A percentile compares a stretch with the other conserved stretches of the same genome.
These are phyloP conservation scores for Aelia acuminata DNA, from an alignment of 2,888 invertebrate species.

Conservation along the genomic window DNA sequence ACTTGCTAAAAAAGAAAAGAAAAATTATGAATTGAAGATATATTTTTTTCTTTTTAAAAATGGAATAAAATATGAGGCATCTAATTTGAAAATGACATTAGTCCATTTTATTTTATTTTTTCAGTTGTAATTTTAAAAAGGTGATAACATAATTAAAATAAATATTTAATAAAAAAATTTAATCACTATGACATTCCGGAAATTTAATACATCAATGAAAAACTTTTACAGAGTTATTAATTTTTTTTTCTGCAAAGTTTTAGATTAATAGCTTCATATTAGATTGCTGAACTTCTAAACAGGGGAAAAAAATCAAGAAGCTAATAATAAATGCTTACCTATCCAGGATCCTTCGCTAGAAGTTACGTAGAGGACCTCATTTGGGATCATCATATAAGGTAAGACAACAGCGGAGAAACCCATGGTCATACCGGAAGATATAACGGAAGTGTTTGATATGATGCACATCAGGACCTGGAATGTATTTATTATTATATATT, in stretches of 20 bases:
- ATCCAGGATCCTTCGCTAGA: slow-evolving; percentile 65
- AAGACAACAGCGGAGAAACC: slow-evolving; percentile 66
- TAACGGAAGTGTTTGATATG: slow-evolving; percentile 63
- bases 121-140: too few relatives aligned
- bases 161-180: neutral
- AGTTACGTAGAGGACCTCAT: slow-evolving; percentile 63
- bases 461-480: slow-evolving; percentile 64
- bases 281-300: neutral
- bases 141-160: neutral
- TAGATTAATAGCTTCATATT: too few relatives aligned
- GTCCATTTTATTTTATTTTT: too few relatives aligned
- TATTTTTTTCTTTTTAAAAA: too few relatives aligned
- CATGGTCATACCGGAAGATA: slow-evolving; percentile 66
- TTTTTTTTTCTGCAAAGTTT: too few relatives aligned
- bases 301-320: neutral
- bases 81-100: too few relatives aligned
- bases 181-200: too few relatives aligned
- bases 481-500: neutral
- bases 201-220: neutral
- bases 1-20: slow-evolving; percentile 65
- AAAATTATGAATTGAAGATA: neutral
- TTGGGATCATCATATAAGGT: slow-evolving; percentile 64
- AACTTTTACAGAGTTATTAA: neutral
- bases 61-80: too few relatives aligned
- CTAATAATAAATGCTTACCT: slow-evolving; percentile 62